Evolutionary conservation across 2,888 invertebrate genomes (phyloP), one percentile per base, ranked within the genome.

Genomic region (Lasioglossum figueresi): DNA sequence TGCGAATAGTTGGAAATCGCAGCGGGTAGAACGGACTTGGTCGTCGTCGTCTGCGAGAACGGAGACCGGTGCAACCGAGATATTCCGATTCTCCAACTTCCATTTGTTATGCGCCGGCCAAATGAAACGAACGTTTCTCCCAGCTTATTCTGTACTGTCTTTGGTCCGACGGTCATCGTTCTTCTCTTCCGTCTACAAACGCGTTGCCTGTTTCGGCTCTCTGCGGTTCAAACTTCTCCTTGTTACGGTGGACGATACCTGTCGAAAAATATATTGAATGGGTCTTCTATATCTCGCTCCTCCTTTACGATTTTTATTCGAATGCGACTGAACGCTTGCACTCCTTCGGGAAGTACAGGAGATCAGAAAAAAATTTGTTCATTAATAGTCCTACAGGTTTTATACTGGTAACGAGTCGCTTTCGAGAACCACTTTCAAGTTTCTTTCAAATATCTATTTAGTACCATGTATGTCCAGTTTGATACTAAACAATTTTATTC

Each of bases 1-100:
- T 84, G 85, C 81, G 88, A 91, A 90, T 91, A 88, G 91, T 91
- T 89, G 77, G 80, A 73, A 86, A 89, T 88, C 90, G 89, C 88
- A 82, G 86, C 83, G 45, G 83, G 82, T 89, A 85, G 81, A 84
- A 79, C 71, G 66, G 73, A 76, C 78, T 82, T 68, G 79, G 71
- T 74, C 80, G 59, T 78, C 81, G 71, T 79, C 79, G 45, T 45
- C 45, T 73, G 71, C 81, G 73, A 63, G 63, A 83, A 79, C 71
- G 63, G 48, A 63, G 79, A 71, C 73, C 56, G 52, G n/a, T 27
- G 74, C 73, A 43, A 73, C 71, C 52, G 63, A 81, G 79, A 88
- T 88, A 87, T 84, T 82, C 78, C 72, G 14, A 14, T 63, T 78
- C 76, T 56, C 73, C 48, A 31, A 63, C 68, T 79, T 83, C 75